These are phyloP conservation scores for Pitangus sulphuratus DNA, from an alignment of 2,797 vertebrate genomes.

Conservation along the genomic window DNA sequence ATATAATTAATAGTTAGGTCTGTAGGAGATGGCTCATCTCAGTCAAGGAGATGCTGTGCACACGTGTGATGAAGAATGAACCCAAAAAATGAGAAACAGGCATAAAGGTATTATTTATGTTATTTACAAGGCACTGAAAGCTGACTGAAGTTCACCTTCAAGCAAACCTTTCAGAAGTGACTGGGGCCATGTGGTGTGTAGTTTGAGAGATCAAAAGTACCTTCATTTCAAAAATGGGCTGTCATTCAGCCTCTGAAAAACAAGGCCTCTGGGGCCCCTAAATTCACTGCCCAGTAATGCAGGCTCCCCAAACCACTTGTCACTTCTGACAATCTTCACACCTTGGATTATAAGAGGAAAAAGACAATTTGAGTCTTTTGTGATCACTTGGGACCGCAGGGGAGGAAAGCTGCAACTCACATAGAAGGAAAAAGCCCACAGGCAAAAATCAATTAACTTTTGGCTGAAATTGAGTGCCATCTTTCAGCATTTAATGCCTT, in stretches of 20 bases:
- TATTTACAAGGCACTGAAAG: not conserved
- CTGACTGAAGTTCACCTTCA: not conserved
- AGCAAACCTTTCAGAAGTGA: not conserved
- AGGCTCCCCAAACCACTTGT: not conserved
- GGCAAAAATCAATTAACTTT: constrained; percentile 57
- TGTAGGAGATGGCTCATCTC: not conserved
- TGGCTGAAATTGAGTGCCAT: constrained; percentile 16
- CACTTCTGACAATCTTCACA: constrained; percentile 37
- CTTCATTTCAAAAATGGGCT: not conserved
- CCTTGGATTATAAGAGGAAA: not conserved
- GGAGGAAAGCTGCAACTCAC: not conserved
- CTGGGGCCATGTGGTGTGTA: not conserved
- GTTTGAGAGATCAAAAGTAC: not conserved
- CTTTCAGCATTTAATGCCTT: constrained; percentile 41
- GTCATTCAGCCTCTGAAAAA: not conserved
- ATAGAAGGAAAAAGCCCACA: not conserved
- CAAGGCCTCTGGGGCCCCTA: not conserved
- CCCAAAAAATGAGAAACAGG: not conserved
- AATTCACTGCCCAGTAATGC: constrained; percentile 5
- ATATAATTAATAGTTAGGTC: not conserved
- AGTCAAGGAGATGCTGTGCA: not conserved
- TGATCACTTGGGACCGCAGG: not conserved
- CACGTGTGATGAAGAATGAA: not conserved
- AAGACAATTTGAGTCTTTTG: not conserved
- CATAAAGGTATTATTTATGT: not conserved